Conservation (phyloP, 2,888 invertebrate species). For the Aromia moschata region DNA sequence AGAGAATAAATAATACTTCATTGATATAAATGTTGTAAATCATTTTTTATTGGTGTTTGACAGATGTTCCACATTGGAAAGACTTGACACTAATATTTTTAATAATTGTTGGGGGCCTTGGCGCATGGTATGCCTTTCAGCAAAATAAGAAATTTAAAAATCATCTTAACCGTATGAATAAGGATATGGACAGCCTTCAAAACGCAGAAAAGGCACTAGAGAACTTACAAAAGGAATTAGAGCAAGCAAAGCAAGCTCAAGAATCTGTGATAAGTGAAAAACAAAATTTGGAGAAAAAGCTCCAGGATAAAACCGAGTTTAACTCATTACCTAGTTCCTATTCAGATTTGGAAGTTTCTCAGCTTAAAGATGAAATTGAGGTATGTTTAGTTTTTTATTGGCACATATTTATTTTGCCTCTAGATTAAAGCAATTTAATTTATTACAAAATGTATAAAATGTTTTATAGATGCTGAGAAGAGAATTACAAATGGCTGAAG, state of each 20-base stretch:
- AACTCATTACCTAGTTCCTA: conserved; percentile 74
- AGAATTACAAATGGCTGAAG: conserved; percentile 87
- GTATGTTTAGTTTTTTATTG: conserved; percentile 59
- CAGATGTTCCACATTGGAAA: conserved; percentile 72
- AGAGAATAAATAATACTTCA: not conserved
- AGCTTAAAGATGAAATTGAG: conserved; percentile 86
- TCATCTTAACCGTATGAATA: conserved; percentile 90
- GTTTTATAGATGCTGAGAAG: conserved; percentile 77
- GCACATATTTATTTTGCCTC: too few species aligned
- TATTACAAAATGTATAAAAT: too few species aligned
- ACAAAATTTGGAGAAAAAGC: conserved; percentile 80
- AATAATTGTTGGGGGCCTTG: conserved; percentile 84
- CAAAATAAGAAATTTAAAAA: conserved; percentile 88
- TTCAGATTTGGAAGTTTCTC: conserved; percentile 83
- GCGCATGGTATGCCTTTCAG: conserved; percentile 91
- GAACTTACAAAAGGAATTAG: conserved; percentile 85
- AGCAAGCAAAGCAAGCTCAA: conserved; percentile 83
- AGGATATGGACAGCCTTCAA: conserved; percentile 91
- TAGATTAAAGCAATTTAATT: too few species aligned
- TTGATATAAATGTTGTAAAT: not conserved
- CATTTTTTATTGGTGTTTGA: conserved; percentile 29
- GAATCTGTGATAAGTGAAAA: conserved; percentile 85
- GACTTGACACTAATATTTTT: conserved; percentile 88
- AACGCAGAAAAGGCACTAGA: conserved; percentile 88
- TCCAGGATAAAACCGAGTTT: conserved; percentile 76